These are phyloP conservation scores for Andrena camellia DNA, from an alignment of 2,888 invertebrate genomes.

Conservation along the genomic window DNA sequence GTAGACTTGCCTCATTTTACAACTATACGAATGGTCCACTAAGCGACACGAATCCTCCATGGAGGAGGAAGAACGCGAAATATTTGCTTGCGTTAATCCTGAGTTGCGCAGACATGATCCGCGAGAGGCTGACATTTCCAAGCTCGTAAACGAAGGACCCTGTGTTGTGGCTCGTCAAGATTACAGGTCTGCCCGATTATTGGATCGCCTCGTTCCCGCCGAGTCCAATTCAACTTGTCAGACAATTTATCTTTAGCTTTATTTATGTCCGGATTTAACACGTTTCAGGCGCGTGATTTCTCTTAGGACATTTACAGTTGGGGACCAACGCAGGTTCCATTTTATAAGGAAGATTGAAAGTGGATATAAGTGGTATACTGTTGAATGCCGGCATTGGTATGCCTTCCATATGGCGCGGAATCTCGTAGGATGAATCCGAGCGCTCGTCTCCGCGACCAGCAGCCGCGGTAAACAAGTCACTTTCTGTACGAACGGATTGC, in stretches of 20 bases:
- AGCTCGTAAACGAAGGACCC: conserved; percentile 18
- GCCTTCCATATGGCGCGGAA: conserved; percentile 27
- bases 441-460: conserved; percentile 12
- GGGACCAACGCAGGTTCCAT: too few species aligned
- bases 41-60: background rate
- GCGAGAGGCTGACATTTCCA: conserved; percentile 40
- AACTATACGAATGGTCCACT: background rate
- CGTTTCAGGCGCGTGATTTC: too few species aligned
- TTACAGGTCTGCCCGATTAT: conserved; percentile 6
- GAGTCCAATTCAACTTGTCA: background rate
- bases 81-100: conserved; percentile 23
- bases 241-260: background rate
- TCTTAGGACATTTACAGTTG: too few species aligned
- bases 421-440: conserved; percentile 30
- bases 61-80: conserved; percentile 5
- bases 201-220: background rate
- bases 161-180: background rate
- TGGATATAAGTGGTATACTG: background rate
- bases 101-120: background rate
- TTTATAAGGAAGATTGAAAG: too few species aligned
- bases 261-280: background rate
- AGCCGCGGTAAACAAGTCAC: conserved; percentile 48
- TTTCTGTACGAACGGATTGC: conserved; percentile 50
- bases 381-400: background rate
- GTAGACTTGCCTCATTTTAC: background rate